Percentiles rank a stretch among this genome's conserved stretches.
Evolutionary conservation across 1,140 invertebrate species (phyloP).

Genomic region (Drosophila malerkotliana): DNA sequence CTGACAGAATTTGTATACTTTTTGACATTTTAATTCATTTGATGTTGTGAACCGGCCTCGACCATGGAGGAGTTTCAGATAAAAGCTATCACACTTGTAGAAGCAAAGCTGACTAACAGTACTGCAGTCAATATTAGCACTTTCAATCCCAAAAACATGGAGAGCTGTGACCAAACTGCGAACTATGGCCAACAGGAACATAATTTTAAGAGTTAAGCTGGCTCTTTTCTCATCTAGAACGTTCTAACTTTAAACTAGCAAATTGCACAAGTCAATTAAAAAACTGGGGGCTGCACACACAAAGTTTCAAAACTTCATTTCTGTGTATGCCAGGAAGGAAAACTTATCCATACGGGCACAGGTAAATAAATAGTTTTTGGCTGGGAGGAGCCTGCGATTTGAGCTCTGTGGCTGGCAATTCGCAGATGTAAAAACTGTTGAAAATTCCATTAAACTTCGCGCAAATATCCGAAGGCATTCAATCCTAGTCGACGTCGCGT

Average conservation of each 20-base stretch:
- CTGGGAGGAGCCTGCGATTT: slow-evolving; percentile 4
- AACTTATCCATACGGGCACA: slow-evolving; percentile 6
- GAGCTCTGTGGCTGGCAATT: slow-evolving; percentile 66
- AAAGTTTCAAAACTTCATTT: slow-evolving; percentile 62
- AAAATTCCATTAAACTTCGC: slow-evolving; percentile 82
- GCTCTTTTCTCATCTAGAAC: too few relatives aligned
- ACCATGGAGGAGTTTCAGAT: background rate
- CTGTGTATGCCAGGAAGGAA: slow-evolving; percentile 21
- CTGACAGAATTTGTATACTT: slow-evolving; percentile 47
- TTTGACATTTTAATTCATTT: slow-evolving; percentile 66
- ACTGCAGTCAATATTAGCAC: background rate
- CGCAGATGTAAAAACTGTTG: slow-evolving; percentile 77
- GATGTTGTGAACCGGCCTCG: background rate
- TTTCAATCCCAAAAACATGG: background rate
- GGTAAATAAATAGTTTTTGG: slow-evolving; percentile 36
- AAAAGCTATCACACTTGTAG: background rate
- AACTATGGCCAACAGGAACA: too few relatives aligned
- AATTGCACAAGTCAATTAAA: slow-evolving; percentile 80
- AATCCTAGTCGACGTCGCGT: slow-evolving; percentile 79
- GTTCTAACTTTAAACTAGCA: slow-evolving; percentile 17
- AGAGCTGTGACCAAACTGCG: too few relatives aligned
- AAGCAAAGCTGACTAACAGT: too few relatives aligned
- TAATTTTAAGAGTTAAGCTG: too few relatives aligned
- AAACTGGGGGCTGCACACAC: slow-evolving; percentile 41
- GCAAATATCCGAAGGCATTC: slow-evolving; percentile 81